These are phyloP conservation scores for Luidia sarsii DNA, from an alignment of 53 echinoderm and acorn worm genomes.

Conservation along the genomic window DNA sequence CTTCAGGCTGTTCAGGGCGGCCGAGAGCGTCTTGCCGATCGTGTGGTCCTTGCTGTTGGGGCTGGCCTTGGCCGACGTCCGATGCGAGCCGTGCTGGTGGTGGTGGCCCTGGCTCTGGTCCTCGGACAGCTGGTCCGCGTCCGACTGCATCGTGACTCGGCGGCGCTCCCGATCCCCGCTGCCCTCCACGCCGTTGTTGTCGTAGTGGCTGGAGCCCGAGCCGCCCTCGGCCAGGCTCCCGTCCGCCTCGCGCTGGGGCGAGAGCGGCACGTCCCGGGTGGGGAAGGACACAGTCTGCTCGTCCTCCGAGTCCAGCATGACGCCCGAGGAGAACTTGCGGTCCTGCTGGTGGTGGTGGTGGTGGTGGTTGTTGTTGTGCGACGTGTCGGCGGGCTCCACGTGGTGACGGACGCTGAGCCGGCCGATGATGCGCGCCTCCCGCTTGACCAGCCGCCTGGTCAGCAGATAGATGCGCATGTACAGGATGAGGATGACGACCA, in stretches of 20 bases:
- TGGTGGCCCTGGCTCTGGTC: constrained; percentile 10
- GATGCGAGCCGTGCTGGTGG: constrained; percentile 14
- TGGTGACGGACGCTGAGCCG: constrained; percentile 75
- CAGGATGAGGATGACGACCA: constrained; percentile 80
- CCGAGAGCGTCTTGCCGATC: constrained; percentile 78
- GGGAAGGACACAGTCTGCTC: constrained; percentile 69
- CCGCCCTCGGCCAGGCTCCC: constrained; percentile 21
- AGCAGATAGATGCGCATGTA: constrained; percentile 86
- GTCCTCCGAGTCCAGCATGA: constrained; percentile 74
- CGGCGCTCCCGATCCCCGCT: constrained; percentile 47
- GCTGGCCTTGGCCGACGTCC: constrained; percentile 40
- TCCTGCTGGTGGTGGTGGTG: constrained; percentile 48
- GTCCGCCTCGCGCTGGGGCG: constrained; percentile 43
- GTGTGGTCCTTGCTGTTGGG: constrained; percentile 78
- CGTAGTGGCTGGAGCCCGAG: constrained; percentile 60
- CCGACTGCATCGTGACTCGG: constrained; percentile 33
- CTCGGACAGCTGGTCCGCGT: constrained; percentile 31
- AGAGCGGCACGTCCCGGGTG: constrained; percentile 31
- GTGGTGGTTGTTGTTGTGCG: constrained; percentile 63
- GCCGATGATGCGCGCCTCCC: constrained; percentile 84
- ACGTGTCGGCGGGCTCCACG: constrained; percentile 52
- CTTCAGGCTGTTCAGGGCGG: constrained; percentile 75
- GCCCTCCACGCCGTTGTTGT: constrained; percentile 54
- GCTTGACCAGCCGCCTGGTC: constrained; percentile 75
- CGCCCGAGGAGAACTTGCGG: constrained; percentile 66